These are phyloP conservation scores for Trididemnum miniatum DNA, from an alignment of 23 tunicate genomes.

Conservation along the genomic window DNA sequence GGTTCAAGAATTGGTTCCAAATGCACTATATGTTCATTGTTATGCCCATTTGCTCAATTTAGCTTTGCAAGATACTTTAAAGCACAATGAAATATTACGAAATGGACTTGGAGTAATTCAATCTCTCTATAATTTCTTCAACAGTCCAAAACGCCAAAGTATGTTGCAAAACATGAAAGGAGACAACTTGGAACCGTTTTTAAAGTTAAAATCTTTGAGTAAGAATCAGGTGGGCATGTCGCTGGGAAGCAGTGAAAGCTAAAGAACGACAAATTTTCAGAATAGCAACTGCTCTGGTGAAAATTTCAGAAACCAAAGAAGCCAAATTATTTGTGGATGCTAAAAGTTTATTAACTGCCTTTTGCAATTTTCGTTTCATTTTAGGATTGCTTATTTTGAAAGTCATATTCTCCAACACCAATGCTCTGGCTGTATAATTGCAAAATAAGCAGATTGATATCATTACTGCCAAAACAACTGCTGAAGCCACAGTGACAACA, in stretches of 20 bases:
- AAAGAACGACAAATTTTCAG: slow-evolving; percentile 10
- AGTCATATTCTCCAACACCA: slow-evolving; percentile 26
- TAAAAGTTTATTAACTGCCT: not conserved
- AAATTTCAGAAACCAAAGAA: not conserved
- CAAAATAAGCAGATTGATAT: slow-evolving; percentile 13
- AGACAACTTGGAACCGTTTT: not conserved
- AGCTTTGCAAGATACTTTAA: slow-evolving; percentile 22
- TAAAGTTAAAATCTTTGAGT: slow-evolving; percentile 26
- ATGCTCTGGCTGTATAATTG: slow-evolving; percentile 9
- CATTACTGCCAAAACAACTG: slow-evolving; percentile 5
- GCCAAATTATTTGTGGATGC: slow-evolving; percentile 7
- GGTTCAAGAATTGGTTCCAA: slow-evolving; percentile 16
- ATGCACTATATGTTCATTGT: slow-evolving; percentile 41
- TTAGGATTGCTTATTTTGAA: slow-evolving; percentile 5
- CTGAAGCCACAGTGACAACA: slow-evolving; percentile 10
- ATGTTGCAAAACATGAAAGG: not conserved
- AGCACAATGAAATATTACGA: not conserved
- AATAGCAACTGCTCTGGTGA: not conserved
- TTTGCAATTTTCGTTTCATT: slow-evolving; percentile 17
- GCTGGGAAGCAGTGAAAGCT: slow-evolving; percentile 18
- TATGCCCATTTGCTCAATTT: slow-evolving; percentile 49
- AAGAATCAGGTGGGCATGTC: slow-evolving; percentile 20
- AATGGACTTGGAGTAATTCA: slow-evolving; percentile 14
- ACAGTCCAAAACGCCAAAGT: slow-evolving; percentile 13
- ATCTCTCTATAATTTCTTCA: slow-evolving; percentile 16